Evolutionary conservation across 2,113 vertebrate species (phyloP).

Genomic region (Hydropotes inermis): DNA sequence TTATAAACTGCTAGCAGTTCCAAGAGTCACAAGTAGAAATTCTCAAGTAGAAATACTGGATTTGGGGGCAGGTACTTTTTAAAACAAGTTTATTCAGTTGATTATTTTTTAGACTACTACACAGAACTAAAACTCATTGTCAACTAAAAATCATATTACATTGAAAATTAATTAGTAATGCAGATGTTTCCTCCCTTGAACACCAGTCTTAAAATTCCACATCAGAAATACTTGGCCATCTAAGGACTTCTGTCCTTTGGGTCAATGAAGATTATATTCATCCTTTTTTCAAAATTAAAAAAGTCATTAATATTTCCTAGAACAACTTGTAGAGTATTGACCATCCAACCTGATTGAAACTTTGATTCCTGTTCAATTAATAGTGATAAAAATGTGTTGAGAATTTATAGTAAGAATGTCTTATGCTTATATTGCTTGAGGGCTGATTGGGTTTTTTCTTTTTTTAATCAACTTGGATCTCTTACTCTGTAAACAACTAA

Average conservation of each 20-base stretch:
- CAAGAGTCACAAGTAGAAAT: not conserved
- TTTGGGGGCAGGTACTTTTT: not conserved
- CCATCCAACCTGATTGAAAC: not conserved
- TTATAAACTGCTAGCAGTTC: not conserved
- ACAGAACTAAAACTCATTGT: not conserved
- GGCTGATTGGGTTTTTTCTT: not conserved
- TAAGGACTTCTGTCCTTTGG: not conserved
- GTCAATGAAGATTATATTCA: not conserved
- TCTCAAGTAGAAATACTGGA: not conserved
- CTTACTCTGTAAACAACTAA: not conserved
- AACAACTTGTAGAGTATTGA: not conserved
- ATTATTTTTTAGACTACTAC: not conserved
- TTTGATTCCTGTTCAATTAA: not conserved
- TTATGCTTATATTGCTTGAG: not conserved
- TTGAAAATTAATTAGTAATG: not conserved
- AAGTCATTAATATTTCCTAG: not conserved
- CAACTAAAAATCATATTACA: not conserved
- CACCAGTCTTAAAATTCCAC: not conserved
- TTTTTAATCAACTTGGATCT: not conserved
- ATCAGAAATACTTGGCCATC: not conserved
- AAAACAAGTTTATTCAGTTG: not conserved
- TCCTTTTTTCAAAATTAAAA: not conserved
- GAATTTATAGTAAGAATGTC: not conserved
- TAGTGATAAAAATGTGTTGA: not conserved
- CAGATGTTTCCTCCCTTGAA: not conserved